Evolutionary conservation across 37 sponge, comb jelly and placozoan genomes (phyloP).

Genomic region (Petrosia ficiformis): DNA sequence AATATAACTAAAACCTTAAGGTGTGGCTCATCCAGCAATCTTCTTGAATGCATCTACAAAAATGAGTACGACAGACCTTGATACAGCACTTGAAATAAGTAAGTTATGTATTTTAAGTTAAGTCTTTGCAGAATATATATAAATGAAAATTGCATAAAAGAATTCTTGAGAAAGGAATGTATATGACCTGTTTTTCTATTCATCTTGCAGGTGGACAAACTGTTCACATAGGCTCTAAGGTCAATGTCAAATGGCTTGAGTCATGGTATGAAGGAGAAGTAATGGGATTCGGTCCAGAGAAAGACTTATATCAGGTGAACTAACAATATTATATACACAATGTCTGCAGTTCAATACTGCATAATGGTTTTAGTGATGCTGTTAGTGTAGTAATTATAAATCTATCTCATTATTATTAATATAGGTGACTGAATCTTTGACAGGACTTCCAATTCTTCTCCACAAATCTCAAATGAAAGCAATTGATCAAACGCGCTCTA

Average conservation of each 20-base stretch:
- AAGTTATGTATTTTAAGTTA: no score
- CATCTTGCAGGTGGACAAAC: constrained; percentile 1
- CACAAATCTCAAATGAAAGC: constrained; percentile 25
- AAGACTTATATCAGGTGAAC: constrained; percentile 29
- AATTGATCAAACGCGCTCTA: constrained; percentile 9
- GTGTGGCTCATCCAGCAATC: no score
- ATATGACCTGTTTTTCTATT: not conserved
- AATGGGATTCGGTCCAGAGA: constrained; percentile 37
- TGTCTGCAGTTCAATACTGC: not conserved
- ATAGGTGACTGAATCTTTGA: constrained; percentile 20
- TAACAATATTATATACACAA: not conserved
- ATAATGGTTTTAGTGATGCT: no score
- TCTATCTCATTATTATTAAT: no score
- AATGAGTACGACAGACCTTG: no score
- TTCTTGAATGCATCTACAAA: no score
- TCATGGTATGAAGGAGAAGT: constrained; percentile 53
- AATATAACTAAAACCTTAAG: no score
- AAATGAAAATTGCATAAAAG: no score
- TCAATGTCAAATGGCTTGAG: constrained; percentile 37
- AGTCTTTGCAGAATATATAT: no score
- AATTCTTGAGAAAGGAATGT: no score
- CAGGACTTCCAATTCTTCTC: constrained; percentile 18
- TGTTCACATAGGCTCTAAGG: constrained; percentile 16
- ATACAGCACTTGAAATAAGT: no score
- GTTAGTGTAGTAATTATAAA: no score